Conservation (phyloP, 1,140 invertebrate genomes). For the Sweltsa coloradensis region DNA sequence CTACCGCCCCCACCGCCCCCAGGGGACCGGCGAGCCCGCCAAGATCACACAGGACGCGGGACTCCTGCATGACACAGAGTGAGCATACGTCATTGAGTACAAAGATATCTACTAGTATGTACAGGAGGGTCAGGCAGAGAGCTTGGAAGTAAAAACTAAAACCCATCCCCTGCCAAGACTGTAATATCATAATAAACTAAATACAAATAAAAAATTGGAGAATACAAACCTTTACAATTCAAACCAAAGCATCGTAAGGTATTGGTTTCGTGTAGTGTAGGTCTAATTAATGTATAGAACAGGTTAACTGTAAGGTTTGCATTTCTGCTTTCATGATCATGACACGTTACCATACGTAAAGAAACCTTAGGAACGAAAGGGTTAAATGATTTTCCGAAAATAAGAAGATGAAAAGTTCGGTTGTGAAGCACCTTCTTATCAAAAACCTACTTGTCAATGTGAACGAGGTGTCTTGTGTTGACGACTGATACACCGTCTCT, state of each 20-base stretch:
- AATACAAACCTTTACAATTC: no score
- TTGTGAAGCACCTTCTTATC: background rate
- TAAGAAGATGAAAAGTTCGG: background rate
- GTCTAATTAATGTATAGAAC: background rate
- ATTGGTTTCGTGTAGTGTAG: background rate
- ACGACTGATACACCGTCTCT: conserved; percentile 23
- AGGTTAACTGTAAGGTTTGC: background rate
- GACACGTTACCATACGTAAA: background rate
- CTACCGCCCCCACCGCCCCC: conserved; percentile 43
- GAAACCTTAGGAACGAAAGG: background rate
- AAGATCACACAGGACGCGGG: conserved; percentile 51
- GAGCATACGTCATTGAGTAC: conserved; percentile 19
- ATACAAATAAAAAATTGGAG: no score
- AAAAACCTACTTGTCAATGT: background rate
- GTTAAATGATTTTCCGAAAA: background rate
- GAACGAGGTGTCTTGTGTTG: background rate
- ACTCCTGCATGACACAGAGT: conserved; percentile 56
- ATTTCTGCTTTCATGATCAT: conserved; percentile 5
- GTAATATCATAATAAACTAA: background rate
- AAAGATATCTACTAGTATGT: background rate
- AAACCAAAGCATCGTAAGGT: background rate
- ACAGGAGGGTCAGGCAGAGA: background rate
- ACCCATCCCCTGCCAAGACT: background rate
- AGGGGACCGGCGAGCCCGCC: conserved; percentile 27
- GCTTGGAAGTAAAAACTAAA: background rate